Conservation (phyloP, 2,113 vertebrate species). For the Cromileptes altivelis region DNA sequence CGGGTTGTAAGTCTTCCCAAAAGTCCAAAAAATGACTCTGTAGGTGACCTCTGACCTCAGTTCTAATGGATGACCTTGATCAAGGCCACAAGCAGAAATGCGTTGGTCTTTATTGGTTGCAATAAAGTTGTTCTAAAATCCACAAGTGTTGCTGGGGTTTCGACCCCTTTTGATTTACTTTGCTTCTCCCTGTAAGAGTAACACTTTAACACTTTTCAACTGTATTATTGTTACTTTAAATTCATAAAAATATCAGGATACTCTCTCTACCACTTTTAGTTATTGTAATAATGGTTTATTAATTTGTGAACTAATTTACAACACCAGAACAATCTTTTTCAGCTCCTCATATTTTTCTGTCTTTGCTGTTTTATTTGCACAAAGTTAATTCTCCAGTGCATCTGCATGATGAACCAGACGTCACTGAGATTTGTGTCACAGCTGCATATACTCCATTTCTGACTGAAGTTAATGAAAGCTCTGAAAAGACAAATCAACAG, state of each 20-base stretch:
- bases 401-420: slow-evolving; percentile 36
- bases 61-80: too few relatives aligned
- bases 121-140: too few relatives aligned
- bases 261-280: background rate
- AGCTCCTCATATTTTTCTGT: background rate
- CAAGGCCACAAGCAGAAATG: too few relatives aligned
- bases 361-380: slow-evolving; percentile 16
- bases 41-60: too few relatives aligned
- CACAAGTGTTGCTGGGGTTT: too few relatives aligned
- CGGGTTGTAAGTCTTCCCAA: too few relatives aligned
- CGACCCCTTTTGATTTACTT: too few relatives aligned
- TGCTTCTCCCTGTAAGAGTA: too few relatives aligned
- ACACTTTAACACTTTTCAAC: background rate
- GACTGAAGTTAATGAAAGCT: slow-evolving; percentile 46
- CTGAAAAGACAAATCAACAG: slow-evolving; percentile 44
- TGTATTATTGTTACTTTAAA: background rate
- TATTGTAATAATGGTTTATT: background rate
- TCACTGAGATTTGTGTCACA: slow-evolving; percentile 31
- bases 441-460: slow-evolving; percentile 39
- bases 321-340: background rate
- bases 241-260: background rate
- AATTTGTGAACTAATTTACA: background rate
- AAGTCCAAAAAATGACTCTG: too few relatives aligned
- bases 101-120: too few relatives aligned
- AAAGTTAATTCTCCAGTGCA: slow-evolving; percentile 15